phyloP scores from a whole-genome alignment of 2,113 vertebrate genomes.

The Saguinus imperator region DNA sequence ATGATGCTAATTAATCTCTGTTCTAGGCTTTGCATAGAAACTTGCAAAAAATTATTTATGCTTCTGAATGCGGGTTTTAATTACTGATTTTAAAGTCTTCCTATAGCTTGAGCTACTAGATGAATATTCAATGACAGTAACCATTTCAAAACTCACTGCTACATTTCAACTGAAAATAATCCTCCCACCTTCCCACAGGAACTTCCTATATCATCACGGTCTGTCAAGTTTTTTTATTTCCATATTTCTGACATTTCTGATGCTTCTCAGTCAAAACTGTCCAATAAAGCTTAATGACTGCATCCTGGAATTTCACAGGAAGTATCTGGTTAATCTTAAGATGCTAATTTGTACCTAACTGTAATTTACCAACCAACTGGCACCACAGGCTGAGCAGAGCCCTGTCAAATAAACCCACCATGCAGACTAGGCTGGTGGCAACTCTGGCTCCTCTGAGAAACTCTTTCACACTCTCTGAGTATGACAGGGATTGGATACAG shows the following conservation, averaged over 20 bases:
- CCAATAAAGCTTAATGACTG: neutral
- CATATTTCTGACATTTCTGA: constrained; percentile 44
- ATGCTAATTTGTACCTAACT: neutral
- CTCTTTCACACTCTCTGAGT: neutral
- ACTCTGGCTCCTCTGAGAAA: neutral
- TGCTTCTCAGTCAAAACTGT: neutral
- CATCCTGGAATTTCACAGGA: neutral
- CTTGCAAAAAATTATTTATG: constrained; percentile 32
- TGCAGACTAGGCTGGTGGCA: neutral
- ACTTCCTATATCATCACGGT: constrained; percentile 39
- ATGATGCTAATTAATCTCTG: constrained; percentile 6
- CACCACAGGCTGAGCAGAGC: neutral
- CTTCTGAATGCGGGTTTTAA: neutral
- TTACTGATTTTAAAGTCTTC: constrained; percentile 7
- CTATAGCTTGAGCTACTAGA: neutral
- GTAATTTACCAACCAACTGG: neutral
- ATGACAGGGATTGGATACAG: neutral
- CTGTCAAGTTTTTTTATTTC: constrained; percentile 5
- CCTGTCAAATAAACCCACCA: neutral
- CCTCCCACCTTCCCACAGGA: constrained; percentile 52
- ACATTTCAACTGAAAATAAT: constrained; percentile 62
- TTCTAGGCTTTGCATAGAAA: constrained; percentile 42
- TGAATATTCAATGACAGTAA: constrained; percentile 55
- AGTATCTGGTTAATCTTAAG: constrained; percentile 18
- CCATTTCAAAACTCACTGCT: constrained; percentile 48